Evolutionary conservation across 2,888 invertebrate genomes (phyloP), one percentile per base, ranked within the genome.

Genomic region (Anthophora plumipes): DNA sequence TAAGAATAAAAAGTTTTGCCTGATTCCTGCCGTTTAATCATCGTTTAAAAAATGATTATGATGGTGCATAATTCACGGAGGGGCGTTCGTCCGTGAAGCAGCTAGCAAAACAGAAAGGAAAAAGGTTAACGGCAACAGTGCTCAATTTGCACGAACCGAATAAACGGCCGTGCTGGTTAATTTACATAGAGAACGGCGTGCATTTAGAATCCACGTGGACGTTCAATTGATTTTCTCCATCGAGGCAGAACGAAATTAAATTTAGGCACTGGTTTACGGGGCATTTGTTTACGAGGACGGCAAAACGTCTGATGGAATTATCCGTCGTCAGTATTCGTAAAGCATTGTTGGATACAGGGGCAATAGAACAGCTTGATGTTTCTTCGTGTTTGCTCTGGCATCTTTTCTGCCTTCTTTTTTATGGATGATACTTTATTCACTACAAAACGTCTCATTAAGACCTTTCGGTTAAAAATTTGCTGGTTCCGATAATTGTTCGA

Each of bases 211-310:
- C 70, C 73, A 69, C 73, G 60, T n/a, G 59, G 52, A 46, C 77
- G 71, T 85, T 85, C 81, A 83, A 85, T 87, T 85, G 83, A 86
- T 85, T 86, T 79, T 63, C n/a, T 75, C 72, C 39, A 72, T 50
- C 60, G 31, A 64, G 75, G 52, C 37, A 22, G 76, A 48, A 60
- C 83, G 71, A 86, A 86, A 86, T 86, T 81, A 83, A 87, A 87
- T 86, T 86, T 87, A 85, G 83, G 77, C 80, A 72, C 67, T 68
- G 77, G 75, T 82, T 82, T 75, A 80, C 72, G 74, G 54, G 63
- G 59, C 80, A 83, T 86, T 86, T 86, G 87, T 87, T 86, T 84
- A 81, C 85, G 63, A 71, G 78, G 57, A 31, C 57, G 75, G 74
- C 75, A 77, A 61, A 60, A 75, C 75, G 66, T 50, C 55, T 84